Evolutionary conservation across 2,113 vertebrate genomes (phyloP).

Genomic region (Hemicordylus capensis): DNA sequence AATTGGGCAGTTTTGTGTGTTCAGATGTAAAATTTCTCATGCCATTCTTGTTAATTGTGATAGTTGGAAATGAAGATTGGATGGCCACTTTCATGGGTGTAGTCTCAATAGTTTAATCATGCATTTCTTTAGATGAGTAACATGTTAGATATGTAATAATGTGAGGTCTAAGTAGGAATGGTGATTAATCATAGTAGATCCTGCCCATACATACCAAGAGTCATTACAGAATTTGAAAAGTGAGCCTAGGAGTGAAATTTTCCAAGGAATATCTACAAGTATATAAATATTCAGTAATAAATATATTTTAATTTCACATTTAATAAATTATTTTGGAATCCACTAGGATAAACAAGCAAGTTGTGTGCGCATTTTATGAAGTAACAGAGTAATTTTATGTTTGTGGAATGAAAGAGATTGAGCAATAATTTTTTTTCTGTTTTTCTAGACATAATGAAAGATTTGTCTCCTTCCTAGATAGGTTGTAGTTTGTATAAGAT

Average conservation of each 20-base stretch:
- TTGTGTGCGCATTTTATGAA: conserved; percentile 26
- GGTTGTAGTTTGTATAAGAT: neutral
- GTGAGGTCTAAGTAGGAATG: neutral
- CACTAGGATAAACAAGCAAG: neutral
- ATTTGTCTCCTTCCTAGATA: neutral
- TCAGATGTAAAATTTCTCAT: neutral
- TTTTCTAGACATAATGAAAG: neutral
- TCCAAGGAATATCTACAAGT: neutral
- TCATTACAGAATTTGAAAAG: neutral
- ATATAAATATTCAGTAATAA: neutral
- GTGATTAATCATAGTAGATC: conserved; percentile 13
- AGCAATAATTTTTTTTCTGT: neutral
- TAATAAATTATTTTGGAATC: neutral
- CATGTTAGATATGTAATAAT: conserved; percentile 13
- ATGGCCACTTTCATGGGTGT: neutral
- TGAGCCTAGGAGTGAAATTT: neutral
- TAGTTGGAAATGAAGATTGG: neutral
- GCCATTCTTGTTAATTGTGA: neutral
- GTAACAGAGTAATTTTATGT: neutral
- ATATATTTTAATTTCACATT: neutral
- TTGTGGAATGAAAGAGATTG: neutral
- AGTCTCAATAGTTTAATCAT: neutral
- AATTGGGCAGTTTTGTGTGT: neutral
- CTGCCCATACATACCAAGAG: neutral
- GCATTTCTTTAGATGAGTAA: conserved; percentile 4